phyloP scores from a whole-genome alignment of 2,113 vertebrate species.

The Amazona guildingii region DNA sequence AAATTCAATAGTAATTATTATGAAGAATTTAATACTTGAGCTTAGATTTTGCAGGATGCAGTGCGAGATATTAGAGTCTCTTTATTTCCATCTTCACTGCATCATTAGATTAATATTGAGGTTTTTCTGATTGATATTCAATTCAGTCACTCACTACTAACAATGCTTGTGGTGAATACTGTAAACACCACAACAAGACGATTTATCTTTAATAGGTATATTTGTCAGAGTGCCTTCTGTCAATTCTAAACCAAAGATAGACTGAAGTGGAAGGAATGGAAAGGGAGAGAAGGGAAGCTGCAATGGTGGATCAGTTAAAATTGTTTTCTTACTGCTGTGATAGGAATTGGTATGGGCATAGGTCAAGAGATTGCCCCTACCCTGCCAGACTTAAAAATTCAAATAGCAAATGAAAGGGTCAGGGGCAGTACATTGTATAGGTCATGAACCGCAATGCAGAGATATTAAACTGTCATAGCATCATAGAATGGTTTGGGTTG shows the following conservation, averaged over 20 bases:
- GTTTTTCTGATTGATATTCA: not conserved
- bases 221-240: not conserved
- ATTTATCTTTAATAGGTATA: not conserved
- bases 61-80: not conserved
- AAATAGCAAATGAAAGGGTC: not conserved
- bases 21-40: not conserved
- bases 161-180: not conserved
- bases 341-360: not conserved
- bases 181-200: not conserved
- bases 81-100: not conserved
- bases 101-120: not conserved
- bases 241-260: not conserved
- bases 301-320: not conserved
- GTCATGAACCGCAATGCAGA: not conserved
- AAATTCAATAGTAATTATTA: not conserved
- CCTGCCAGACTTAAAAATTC: not conserved
- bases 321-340: not conserved
- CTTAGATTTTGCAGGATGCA: not conserved
- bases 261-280: not conserved
- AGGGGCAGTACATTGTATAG: not conserved
- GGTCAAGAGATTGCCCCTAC: not conserved
- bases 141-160: not conserved
- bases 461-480: not conserved
- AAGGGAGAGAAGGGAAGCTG: not conserved
- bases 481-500: not conserved